Evolutionary conservation across 1,140 invertebrate species (phyloP), one percentile per base, ranked within the genome.

Genomic region (Zaprionus ghesquierei): DNA sequence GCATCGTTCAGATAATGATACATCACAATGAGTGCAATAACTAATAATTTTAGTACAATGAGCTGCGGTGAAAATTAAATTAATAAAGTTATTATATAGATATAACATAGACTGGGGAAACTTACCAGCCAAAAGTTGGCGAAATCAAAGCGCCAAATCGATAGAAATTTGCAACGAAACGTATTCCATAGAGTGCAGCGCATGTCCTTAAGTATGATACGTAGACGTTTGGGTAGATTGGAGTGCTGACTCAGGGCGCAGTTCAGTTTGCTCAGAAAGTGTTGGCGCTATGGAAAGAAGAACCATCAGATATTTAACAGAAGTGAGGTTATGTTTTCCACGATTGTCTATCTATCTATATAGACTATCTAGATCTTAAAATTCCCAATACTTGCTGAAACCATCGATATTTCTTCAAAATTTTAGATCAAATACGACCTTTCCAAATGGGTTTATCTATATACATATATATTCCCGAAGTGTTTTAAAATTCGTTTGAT

Each of bases 1-100:
- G 76, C 72, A 65, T 91, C 90, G 25, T 75, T 75, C 4, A 91
- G 46, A 49, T 89, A 81, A 23, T 77, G 66, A 56, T 71, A 71
- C 0, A 73, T 35, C 1, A 91, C 74, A 25, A 91, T 44, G 0
- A 91, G 3, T 0, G 75, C 55, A 27, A 91, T 73, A 29, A 75
- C 50, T 2, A 87, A 8, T 2, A 59, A 6, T 44, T 81, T 69
- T n/a, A 71, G 29, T 2, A 68, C 18, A 25, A 70, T 35, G 6
- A 85, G 29, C 81, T 85, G 38, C 1, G 77, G 77, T 8, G 10
- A 0, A 22, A 18, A 31, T 15, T 5, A 41, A 15, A 41, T 41
- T 3, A 41, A 41, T 15, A 41, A 18, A 15, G 31, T 9, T 6
- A 13, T 20, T 18, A 12, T 22, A 25, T 27, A 22, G 1, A n/a